These are phyloP conservation scores for Conchocele bisecta DNA, from an alignment of 2,888 invertebrate species.

Conservation along the genomic window DNA sequence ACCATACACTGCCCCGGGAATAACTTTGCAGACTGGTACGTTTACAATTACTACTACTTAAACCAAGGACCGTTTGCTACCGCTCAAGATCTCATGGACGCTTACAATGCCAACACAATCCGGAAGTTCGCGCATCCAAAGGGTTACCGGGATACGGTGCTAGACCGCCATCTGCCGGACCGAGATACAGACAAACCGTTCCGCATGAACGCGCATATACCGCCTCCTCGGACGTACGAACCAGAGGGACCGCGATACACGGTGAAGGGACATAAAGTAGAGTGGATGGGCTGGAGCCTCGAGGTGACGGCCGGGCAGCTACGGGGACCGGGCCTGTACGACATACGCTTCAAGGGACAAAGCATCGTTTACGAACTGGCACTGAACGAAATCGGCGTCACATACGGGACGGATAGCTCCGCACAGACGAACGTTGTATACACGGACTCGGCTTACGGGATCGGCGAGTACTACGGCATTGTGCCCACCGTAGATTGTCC, in stretches of 20 bases:
- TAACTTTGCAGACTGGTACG: slow-evolving; percentile 55
- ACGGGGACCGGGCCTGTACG: slow-evolving; percentile 50
- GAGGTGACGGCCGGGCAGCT: slow-evolving; percentile 54
- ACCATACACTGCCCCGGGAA: slow-evolving; percentile 64
- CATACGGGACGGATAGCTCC: slow-evolving; percentile 56
- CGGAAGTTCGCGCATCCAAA: slow-evolving; percentile 52
- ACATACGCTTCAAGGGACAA: slow-evolving; percentile 56
- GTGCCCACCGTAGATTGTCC: slow-evolving; percentile 66
- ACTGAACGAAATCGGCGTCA: slow-evolving; percentile 60
- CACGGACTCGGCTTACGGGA: slow-evolving; percentile 56
- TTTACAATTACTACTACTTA: slow-evolving; percentile 60
- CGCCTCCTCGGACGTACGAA: slow-evolving; percentile 60
- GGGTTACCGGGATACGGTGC: slow-evolving; percentile 49
- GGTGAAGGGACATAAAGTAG: slow-evolving; percentile 57
- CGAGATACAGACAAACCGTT: slow-evolving; percentile 37
- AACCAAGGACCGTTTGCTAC: slow-evolving; percentile 65
- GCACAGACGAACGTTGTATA: slow-evolving; percentile 57
- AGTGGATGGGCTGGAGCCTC: slow-evolving; percentile 69
- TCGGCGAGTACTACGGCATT: slow-evolving; percentile 56
- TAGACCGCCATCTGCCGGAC: slow-evolving; percentile 52
- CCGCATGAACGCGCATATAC: slow-evolving; percentile 42
- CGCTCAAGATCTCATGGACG: slow-evolving; percentile 42
- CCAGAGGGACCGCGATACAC: slow-evolving; percentile 63
- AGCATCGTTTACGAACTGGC: slow-evolving; percentile 67
- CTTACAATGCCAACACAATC: slow-evolving; percentile 48